Conservation (phyloP, 2,797 vertebrate genomes). For the Pantherophis vulpinus region DNA sequence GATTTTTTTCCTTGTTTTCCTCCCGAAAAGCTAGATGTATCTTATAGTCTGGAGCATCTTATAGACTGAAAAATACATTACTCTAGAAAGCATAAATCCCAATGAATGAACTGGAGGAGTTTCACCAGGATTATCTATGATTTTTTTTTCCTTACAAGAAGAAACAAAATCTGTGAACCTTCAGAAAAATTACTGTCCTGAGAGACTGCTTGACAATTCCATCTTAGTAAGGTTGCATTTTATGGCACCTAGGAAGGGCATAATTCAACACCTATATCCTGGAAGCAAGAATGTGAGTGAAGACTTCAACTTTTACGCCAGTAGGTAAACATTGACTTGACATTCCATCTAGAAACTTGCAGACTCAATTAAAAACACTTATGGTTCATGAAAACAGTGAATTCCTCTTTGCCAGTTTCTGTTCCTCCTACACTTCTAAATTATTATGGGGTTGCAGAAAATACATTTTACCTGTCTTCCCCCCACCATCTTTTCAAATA, state of each 20-base stretch:
- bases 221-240: not conserved
- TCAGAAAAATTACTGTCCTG: no score
- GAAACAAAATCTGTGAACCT: no score
- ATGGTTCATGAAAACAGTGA: constrained; percentile 57
- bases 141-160: no score
- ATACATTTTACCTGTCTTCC: constrained; percentile 39
- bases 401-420: constrained; percentile 62
- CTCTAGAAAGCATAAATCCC: no score
- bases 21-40: no score
- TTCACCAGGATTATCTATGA: no score
- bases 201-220: not conserved
- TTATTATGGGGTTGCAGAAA: constrained; percentile 5
- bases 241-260: no score
- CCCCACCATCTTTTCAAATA: constrained; percentile 29
- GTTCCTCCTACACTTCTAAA: constrained; percentile 53
- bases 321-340: constrained; percentile 63
- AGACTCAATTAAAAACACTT: constrained; percentile 73
- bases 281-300: constrained; percentile 42
- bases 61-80: no score
- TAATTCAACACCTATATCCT: constrained; percentile 23
- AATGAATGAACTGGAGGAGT: no score
- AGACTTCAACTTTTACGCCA: constrained; percentile 53
- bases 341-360: constrained; percentile 67
- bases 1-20: no score
- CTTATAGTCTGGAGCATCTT: no score